Base-by-base conservation (phyloP, 2,888 invertebrate genomes). In the Scaptodrosophila latifasciaeformis region DNA sequence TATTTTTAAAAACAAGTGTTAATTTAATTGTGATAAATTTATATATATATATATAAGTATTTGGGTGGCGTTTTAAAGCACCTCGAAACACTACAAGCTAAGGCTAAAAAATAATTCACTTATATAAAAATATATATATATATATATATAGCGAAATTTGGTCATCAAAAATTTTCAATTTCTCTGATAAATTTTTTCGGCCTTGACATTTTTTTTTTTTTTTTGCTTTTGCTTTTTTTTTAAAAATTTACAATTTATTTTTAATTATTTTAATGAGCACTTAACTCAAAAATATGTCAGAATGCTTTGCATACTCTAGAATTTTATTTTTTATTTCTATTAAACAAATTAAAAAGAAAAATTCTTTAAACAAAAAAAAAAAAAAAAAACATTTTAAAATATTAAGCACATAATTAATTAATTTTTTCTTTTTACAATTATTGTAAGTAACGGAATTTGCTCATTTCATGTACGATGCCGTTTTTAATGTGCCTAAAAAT, bases 361-460 rank as follows among this genome's bases (percentile, higher is more conserved):
- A 40, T 35, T 48, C 34, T 17, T 34, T 19, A 18, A 53, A 46
- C 31, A 30, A 53, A 31, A 39, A 31, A 24, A 21, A 53, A 31
- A 39, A 31, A 24, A 21, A 35, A 37, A 24, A 21, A 42, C 46
- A 35, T 48, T 37, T 17, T 34, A 18, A 18, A 53, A 46, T 35
- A 30, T 10, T 35, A 35, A 54, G 54, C 49, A 37, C 39, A 24
- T 57, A 50, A n/a, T n/a, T n/a, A n/a, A n/a, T n/a, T n/a, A 52
- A 15, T 30, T 43, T 55, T 62, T 58, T 13, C 24, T 48, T 49
- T 53, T 42, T 45, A 40, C 29, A 50, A 62, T 65, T 70, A 61
- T 46, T 67, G 70, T 78, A 67, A 72, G 71, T 72, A 78, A 65
- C 78, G 71, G 75, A 72, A 72, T 72, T 64, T 50, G 54, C 54